Conservation (phyloP, 2,113 vertebrate genomes). For the Trogon melanurus region DNA sequence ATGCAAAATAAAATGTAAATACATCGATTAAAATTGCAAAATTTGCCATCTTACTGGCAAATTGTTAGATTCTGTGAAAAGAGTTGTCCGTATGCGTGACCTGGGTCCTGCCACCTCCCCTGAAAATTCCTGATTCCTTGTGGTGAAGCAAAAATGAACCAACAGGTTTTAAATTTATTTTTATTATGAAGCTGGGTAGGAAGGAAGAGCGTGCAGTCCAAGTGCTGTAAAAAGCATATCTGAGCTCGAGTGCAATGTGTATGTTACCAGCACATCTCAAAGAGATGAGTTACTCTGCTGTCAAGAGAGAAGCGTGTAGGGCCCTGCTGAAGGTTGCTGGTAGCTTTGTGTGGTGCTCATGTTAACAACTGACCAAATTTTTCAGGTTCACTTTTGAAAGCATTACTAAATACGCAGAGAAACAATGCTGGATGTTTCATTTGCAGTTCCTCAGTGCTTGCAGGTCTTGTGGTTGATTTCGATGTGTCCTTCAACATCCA, state of each 20-base stretch:
- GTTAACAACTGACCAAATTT: not conserved
- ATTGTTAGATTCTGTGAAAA: not conserved
- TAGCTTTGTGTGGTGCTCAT: not conserved
- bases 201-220: not conserved
- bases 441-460: not conserved
- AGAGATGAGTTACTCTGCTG: not conserved
- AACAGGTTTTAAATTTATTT: no score
- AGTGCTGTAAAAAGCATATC: not conserved
- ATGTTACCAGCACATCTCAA: not conserved
- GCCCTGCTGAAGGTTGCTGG: not conserved
- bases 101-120: not conserved
- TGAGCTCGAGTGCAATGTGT: not conserved
- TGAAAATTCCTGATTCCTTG: not conserved
- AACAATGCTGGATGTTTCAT: not conserved
- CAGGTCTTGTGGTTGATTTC: not conserved
- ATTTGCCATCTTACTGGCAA: not conserved
- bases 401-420: not conserved
- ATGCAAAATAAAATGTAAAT: not conserved
- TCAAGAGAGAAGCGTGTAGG: not conserved
- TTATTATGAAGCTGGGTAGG: not conserved
- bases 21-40: not conserved
- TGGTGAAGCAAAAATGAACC: not conserved
- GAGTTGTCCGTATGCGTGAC: rapidly evolving
- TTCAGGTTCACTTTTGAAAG: not conserved
- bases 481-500: rapidly evolving